Base-by-base conservation (phyloP, 2,888 invertebrate species). In the Caenorhabditis sp. region DNA sequence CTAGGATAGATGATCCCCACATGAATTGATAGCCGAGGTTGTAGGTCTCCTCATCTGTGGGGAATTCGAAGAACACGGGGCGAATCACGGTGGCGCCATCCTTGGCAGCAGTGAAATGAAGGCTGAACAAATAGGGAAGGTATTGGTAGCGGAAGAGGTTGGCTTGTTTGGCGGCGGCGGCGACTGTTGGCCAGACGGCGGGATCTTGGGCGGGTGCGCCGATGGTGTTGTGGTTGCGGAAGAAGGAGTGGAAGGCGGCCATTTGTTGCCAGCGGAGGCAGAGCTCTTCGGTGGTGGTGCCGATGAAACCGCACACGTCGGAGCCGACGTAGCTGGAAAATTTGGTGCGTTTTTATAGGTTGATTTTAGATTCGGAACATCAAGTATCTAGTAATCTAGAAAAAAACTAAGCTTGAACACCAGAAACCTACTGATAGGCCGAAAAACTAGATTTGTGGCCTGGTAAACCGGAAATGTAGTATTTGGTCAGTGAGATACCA, bases 261-360 rank as follows among this genome's bases (percentile, higher is more conserved):
- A 86, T 76, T 57, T 85, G 85, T 66, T 85, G 85, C 93, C 93
- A 93, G 76, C 92, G 90, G 0, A 92, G 87, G 76, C 93, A 93
- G 78, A 91, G 80, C 73, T 90, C 89, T 58, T 88, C 88, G 1
- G 85, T 87, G 0, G 89, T 84, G 27, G 88, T 84, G n/a, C 78
- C 84, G 70, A 85, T 85, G 83, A 90, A 90, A 1, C 90, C 90
- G 78, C 90, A 90, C 26, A 90, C 89, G 75, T 90, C 90, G 10
- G 89, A 85, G 20, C 86, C 88, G 43, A 86, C 84, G 65, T 85
- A 86, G 14, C 79, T 79, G 62, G 31, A 31, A 31, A 31, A 7
- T 31, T 4, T 31, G 31, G 4, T 31, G 31, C 4, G 31, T n/a
- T n/a, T n/a, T n/a, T n/a, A n/a, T n/a, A n/a, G n/a, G n/a, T n/a